Conservation (phyloP, 2,113 vertebrate species). For the Podarcis cretensis region DNA sequence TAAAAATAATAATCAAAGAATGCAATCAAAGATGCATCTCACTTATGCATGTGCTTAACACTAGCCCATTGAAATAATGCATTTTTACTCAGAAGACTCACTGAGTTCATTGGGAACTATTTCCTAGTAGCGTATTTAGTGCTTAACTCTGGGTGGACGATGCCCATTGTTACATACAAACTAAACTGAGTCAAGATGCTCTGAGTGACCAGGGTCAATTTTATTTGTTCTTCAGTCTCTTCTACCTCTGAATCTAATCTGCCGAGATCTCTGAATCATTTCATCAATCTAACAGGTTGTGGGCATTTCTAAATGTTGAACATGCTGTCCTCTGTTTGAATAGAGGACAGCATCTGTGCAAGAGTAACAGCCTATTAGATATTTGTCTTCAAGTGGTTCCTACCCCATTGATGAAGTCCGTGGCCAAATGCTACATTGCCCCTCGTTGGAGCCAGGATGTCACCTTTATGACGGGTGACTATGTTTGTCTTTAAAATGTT, state of each 20-base stretch:
- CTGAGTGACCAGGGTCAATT: neutral
- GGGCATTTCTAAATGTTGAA: neutral
- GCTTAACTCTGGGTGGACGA: neutral
- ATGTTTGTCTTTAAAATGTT: conserved; percentile 19
- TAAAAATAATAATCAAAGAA: no score
- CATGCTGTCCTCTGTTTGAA: neutral
- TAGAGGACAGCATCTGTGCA: neutral
- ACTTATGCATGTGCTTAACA: neutral
- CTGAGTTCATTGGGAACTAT: neutral
- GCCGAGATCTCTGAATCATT: neutral
- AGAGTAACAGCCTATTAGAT: neutral
- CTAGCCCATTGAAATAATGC: neutral
- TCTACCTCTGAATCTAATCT: neutral
- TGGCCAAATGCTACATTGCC: neutral
- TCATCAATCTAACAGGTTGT: neutral
- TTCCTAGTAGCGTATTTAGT: neutral
- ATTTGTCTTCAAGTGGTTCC: neutral
- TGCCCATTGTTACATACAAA: neutral
- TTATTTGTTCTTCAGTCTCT: neutral
- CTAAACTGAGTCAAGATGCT: neutral
- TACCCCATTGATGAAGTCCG: neutral
- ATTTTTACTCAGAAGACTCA: neutral
- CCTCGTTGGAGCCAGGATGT: conserved; percentile 10
- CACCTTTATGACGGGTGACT: neutral
- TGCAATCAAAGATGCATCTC: no score